These are phyloP conservation scores for Tortricodes alternella DNA, from an alignment of 2,888 invertebrate genomes.

Conservation along the genomic window DNA sequence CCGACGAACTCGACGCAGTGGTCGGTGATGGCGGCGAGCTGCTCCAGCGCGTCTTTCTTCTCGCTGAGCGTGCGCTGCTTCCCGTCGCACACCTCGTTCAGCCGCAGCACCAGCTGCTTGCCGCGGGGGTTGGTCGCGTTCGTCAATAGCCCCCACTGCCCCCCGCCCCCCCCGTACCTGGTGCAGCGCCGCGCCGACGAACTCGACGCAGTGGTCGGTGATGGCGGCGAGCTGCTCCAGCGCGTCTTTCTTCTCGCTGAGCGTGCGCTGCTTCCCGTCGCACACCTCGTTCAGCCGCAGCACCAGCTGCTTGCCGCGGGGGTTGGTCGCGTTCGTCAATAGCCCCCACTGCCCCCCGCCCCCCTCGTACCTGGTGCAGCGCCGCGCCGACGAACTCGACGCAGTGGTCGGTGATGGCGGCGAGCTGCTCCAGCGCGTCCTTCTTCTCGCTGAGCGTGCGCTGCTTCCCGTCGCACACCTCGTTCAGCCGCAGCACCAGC, in stretches of 20 bases:
- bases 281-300: slow-evolving; percentile 91
- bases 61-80: slow-evolving; percentile 90
- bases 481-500: slow-evolving; percentile 89
- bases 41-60: slow-evolving; percentile 92
- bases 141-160: no score
- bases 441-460: slow-evolving; percentile 93
- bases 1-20: slow-evolving; percentile 94
- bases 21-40: slow-evolving; percentile 93
- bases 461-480: slow-evolving; percentile 86
- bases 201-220: slow-evolving; percentile 95
- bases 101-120: slow-evolving; percentile 90
- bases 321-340: no score
- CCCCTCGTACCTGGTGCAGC: no score
- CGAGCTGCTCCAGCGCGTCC: slow-evolving; percentile 90
- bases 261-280: slow-evolving; percentile 87
- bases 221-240: slow-evolving; percentile 91
- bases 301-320: no score
- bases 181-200: slow-evolving; percentile 91
- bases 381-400: slow-evolving; percentile 92
- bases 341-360: no score
- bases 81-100: slow-evolving; percentile 89
- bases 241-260: slow-evolving; percentile 92
- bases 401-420: slow-evolving; percentile 95
- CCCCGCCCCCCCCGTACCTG: no score
- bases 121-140: slow-evolving; percentile 92